Evolutionary conservation across 2,888 invertebrate species (phyloP), one percentile per base, ranked within the genome.

Genomic region (Cyclophora punctaria): DNA sequence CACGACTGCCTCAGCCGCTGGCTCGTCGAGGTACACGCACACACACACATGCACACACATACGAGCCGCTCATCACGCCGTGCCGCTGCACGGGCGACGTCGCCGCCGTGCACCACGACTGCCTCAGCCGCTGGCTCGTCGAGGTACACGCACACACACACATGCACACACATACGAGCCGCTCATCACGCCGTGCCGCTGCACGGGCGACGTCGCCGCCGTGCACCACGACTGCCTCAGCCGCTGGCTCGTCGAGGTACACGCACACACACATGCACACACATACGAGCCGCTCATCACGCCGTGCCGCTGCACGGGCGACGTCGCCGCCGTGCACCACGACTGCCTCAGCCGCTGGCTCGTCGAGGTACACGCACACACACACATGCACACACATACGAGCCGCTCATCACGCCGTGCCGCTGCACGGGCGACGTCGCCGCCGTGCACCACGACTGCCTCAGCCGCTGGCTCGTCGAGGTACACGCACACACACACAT

Each of bases 31-130:
- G 96, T 94, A 68, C 58, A 59, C 37, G 5, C 20, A 2, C 20
- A 20, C 20, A 20, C 20, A 20, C 20, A 20, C 20, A 20, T n/a
- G n/a, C 20, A 20, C 20, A 20, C 20, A 1, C 20, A 20, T n/a
- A n/a, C 33, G 96, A 97, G 71, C 94, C 95, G 2, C 90, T 97
- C 53, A 97, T 98, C 73, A 93, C 95, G 65, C 97, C 97, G 6
- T 98, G 97, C 71, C 93, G 93, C 51, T 97, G 97, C 78, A 93
- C 95, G 45, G 97, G 97, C 5, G 97, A 97, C 80, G 96, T 96
- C n/a, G 94, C 96, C 53, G 94, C 94, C 37, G 97, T 97, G 47
- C 96, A 97, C 83, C 96, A 97, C 75, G 95, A 97, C 77, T 97
- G 97, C 76, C 90, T 97, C 49, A 91, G 95, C 55, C 91, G 95